Evolutionary conservation across 2,888 invertebrate species (phyloP).

Genomic region (Drymonia ruficornis): DNA sequence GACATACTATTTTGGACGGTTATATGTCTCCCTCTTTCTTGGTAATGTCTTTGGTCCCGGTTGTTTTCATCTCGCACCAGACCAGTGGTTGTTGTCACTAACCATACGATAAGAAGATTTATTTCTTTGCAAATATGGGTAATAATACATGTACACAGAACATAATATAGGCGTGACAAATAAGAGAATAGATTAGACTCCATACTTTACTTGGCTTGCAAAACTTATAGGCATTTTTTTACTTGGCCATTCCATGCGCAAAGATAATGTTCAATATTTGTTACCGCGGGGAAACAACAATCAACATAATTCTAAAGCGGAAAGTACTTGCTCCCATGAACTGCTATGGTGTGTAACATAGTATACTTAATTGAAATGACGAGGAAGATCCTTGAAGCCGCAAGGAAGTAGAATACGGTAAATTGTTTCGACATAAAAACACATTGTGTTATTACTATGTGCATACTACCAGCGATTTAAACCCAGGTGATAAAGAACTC

Average conservation of each 20-base stretch:
- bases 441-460: constrained; percentile 24
- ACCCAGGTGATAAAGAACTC: background rate
- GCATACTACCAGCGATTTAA: constrained; percentile 6
- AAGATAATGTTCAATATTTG: background rate
- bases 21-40: too few species aligned
- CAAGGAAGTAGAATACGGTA: constrained; percentile 34
- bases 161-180: too few species aligned
- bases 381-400: constrained; percentile 45
- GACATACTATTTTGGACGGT: too few species aligned
- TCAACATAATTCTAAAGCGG: constrained; percentile 15
- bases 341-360: constrained; percentile 23
- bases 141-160: too few species aligned
- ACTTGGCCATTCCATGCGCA: background rate
- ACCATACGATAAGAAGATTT: too few species aligned
- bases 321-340: constrained; percentile 25
- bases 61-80: too few species aligned
- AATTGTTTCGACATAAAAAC: constrained; percentile 34
- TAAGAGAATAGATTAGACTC: too few species aligned
- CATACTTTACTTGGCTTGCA: too few species aligned
- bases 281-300: constrained; percentile 6
- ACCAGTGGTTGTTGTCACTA: too few species aligned
- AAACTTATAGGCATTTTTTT: background rate
- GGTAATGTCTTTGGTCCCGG: too few species aligned
- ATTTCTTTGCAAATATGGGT: too few species aligned
- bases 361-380: constrained; percentile 17